phyloP scores from a whole-genome alignment of 1,140 invertebrate species.

The Caenorhabditis latens region DNA sequence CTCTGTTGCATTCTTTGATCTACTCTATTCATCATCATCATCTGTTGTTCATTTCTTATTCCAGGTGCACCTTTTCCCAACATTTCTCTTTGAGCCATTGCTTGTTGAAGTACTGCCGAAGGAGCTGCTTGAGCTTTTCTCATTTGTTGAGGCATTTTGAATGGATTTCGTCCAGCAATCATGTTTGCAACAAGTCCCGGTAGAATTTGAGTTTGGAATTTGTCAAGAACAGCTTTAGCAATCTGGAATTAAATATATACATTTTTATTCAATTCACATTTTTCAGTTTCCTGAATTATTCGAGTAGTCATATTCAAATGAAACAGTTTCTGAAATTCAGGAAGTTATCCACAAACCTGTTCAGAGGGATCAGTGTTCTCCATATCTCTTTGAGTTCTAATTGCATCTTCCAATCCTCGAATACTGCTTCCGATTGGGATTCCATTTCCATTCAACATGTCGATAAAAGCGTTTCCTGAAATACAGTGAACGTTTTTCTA shows the following conservation, averaged over 20 bases:
- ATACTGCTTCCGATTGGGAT: constrained; percentile 71
- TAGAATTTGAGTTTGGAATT: constrained; percentile 72
- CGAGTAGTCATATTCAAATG: no score
- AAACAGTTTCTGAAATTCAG: no score
- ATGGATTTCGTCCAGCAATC: constrained; percentile 70
- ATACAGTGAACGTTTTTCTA: no score
- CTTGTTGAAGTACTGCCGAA: background rate
- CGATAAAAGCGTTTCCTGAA: constrained; percentile 68
- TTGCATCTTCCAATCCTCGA: constrained; percentile 71
- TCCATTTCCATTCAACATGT: constrained; percentile 72
- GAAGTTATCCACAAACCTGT: constrained; percentile 42
- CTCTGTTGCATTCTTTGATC: constrained; percentile 24
- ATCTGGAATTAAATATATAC: constrained; percentile 55
- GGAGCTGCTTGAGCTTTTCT: constrained; percentile 14
- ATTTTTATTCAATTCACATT: no score
- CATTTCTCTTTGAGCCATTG: constrained; percentile 34
- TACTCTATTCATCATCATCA: constrained; percentile 42
- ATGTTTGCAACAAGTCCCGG: constrained; percentile 72
- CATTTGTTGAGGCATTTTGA: constrained; percentile 66
- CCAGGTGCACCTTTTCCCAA: constrained; percentile 4
- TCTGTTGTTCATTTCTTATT: constrained; percentile 34
- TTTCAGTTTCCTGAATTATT: background rate
- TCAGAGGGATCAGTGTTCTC: constrained; percentile 68
- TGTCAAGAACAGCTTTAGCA: constrained; percentile 70
- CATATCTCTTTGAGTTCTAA: constrained; percentile 67